These are phyloP conservation scores for Colaptes auratus DNA, from an alignment of 2,113 vertebrate genomes.

Conservation along the genomic window DNA sequence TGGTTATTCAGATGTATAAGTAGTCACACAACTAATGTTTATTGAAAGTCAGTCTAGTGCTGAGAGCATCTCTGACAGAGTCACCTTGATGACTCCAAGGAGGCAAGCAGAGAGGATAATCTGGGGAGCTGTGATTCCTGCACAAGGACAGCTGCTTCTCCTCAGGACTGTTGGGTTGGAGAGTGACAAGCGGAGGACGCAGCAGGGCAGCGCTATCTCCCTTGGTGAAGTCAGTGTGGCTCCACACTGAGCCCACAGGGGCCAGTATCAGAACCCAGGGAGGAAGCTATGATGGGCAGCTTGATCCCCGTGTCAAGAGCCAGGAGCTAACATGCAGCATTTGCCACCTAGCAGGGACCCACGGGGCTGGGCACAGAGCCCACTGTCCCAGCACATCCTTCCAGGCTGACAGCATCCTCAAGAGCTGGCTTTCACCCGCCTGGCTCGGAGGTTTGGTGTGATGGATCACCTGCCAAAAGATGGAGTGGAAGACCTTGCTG, in stretches of 20 bases:
- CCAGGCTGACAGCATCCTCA: neutral
- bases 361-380: neutral
- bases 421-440: neutral
- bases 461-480: neutral
- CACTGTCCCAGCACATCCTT: neutral
- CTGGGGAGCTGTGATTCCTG: neutral
- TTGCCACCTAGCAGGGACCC: neutral
- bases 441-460: neutral
- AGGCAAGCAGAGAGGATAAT: neutral
- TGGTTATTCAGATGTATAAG: no score
- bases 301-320: neutral
- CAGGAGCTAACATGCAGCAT: fast-evolving
- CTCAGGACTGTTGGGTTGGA: neutral
- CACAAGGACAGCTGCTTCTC: neutral
- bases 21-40: neutral
- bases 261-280: neutral
- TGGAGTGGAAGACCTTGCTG: neutral
- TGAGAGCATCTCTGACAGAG: neutral
- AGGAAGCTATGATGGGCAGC: neutral
- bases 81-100: neutral
- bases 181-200: neutral
- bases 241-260: neutral
- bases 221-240: neutral
- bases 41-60: neutral
- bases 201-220: neutral